phyloP scores from a whole-genome alignment of 2,797 vertebrate species.

The Cottoperca gobio region DNA sequence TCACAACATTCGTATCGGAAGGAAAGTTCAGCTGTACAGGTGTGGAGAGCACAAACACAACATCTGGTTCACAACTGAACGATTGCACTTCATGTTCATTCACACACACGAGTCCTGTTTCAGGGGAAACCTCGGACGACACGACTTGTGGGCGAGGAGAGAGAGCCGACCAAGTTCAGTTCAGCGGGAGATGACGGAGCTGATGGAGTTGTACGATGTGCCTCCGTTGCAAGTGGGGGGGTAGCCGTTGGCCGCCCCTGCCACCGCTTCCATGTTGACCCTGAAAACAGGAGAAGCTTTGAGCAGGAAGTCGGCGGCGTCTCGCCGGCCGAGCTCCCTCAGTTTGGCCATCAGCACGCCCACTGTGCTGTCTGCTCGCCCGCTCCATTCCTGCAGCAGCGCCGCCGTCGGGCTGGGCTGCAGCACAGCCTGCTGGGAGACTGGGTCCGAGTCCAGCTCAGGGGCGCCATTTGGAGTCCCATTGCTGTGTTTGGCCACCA shows the following conservation, averaged over 20 bases:
- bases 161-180: slow-evolving; percentile 16
- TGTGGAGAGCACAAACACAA: slow-evolving; percentile 58
- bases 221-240: slow-evolving; percentile 94
- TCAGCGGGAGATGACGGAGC: slow-evolving; percentile 97
- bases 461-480: slow-evolving; percentile 82
- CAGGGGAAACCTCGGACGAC: slow-evolving; percentile 18
- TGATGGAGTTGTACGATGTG: slow-evolving; percentile 97
- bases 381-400: slow-evolving; percentile 94
- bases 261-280: slow-evolving; percentile 89
- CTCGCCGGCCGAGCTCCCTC: slow-evolving; percentile 94
- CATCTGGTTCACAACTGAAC: slow-evolving; percentile 56
- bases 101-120: slow-evolving; percentile 7
- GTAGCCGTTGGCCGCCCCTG: slow-evolving; percentile 84
- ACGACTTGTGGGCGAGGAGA: slow-evolving; percentile 24
- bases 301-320: slow-evolving; percentile 95
- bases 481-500: slow-evolving; percentile 93
- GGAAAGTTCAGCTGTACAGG: slow-evolving; percentile 45
- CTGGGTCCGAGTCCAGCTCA: slow-evolving; percentile 40
- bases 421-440: slow-evolving; percentile 58
- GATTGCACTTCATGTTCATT: slow-evolving; percentile 71
- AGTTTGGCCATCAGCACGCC: slow-evolving; percentile 93
- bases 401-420: slow-evolving; percentile 91
- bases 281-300: slow-evolving; percentile 93
- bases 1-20: slow-evolving; percentile 65
- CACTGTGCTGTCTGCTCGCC: slow-evolving; percentile 88